Percentiles rank a stretch among this genome's conserved stretches.
These are phyloP conservation scores for Bombus impatiens DNA, from an alignment of 1,140 invertebrate species.

Conservation along the genomic window DNA sequence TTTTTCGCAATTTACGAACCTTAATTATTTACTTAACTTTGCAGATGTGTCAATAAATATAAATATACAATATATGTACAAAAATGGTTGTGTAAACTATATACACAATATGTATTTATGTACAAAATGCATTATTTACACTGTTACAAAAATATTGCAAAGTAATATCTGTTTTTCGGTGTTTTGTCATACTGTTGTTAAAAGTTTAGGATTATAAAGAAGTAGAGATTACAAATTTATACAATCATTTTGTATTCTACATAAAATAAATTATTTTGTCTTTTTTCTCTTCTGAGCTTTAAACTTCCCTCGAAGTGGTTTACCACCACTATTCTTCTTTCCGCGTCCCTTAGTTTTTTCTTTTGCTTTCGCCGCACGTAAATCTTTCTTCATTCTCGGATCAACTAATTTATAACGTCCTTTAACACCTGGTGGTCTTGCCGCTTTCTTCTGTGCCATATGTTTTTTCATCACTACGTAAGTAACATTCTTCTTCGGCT, in stretches of 20 bases:
- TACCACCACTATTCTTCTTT: slow-evolving; percentile 69
- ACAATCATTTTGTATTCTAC: slow-evolving; percentile 47
- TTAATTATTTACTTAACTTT: not conserved
- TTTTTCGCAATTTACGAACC: not conserved
- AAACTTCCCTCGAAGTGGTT: slow-evolving; percentile 59
- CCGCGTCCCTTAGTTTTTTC: slow-evolving; percentile 82
- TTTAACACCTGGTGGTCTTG: slow-evolving; percentile 93
- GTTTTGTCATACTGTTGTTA: not conserved
- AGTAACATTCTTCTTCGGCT: slow-evolving; percentile 94
- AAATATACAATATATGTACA: slow-evolving; percentile 10
- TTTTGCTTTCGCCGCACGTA: slow-evolving; percentile 87
- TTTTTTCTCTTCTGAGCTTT: slow-evolving; percentile 62
- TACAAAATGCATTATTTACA: slow-evolving; percentile 26
- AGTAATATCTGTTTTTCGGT: not conserved
- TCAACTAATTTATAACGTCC: slow-evolving; percentile 98
- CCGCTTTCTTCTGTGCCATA: slow-evolving; percentile 88
- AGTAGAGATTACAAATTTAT: not conserved
- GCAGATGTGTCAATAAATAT: not conserved
- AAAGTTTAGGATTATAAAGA: not conserved
- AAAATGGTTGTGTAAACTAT: not conserved
- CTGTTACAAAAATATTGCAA: not conserved
- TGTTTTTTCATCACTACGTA: slow-evolving; percentile 98
- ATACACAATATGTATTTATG: slow-evolving; percentile 10
- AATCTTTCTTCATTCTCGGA: slow-evolving; percentile 97
- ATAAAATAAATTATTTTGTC: slow-evolving; percentile 22